phyloP scores from a whole-genome alignment of 2,797 vertebrate species.

The Pygocentrus nattereri region DNA sequence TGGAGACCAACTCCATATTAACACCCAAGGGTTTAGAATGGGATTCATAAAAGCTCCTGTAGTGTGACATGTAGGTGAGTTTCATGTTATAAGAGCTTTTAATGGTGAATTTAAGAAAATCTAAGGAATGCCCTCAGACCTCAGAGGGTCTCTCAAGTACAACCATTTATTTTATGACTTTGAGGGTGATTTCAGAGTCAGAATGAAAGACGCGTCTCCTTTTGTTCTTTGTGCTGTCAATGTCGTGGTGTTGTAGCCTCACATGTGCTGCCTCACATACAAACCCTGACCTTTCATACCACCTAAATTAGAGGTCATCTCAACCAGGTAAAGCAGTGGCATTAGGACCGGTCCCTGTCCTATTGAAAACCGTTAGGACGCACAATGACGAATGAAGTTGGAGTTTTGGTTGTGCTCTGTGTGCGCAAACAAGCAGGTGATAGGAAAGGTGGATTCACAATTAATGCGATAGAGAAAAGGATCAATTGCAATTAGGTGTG shows the following conservation, averaged over 20 bases:
- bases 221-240: background rate
- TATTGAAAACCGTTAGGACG: constrained; percentile 72
- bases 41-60: too few relatives aligned
- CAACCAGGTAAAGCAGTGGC: constrained; percentile 28
- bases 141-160: too few relatives aligned
- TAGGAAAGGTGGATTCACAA: constrained; percentile 73
- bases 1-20: too few relatives aligned
- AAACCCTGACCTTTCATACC: constrained; percentile 68
- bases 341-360: constrained; percentile 37
- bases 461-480: constrained; percentile 75
- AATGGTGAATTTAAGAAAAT: too few relatives aligned
- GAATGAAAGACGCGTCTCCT: background rate
- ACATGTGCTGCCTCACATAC: constrained; percentile 37
- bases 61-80: too few relatives aligned
- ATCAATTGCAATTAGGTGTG: constrained; percentile 84
- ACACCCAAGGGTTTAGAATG: too few relatives aligned
- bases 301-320: constrained; percentile 24
- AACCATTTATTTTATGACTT: too few relatives aligned
- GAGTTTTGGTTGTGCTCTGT: constrained; percentile 58
- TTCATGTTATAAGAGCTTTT: too few relatives aligned
- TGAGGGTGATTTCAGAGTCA: background rate
- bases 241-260: background rate
- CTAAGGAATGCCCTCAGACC: too few relatives aligned
- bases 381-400: constrained; percentile 73
- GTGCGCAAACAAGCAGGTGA: constrained; percentile 49